phyloP scores from a whole-genome alignment of 2,113 vertebrate genomes.

The Gallinago undulata region DNA sequence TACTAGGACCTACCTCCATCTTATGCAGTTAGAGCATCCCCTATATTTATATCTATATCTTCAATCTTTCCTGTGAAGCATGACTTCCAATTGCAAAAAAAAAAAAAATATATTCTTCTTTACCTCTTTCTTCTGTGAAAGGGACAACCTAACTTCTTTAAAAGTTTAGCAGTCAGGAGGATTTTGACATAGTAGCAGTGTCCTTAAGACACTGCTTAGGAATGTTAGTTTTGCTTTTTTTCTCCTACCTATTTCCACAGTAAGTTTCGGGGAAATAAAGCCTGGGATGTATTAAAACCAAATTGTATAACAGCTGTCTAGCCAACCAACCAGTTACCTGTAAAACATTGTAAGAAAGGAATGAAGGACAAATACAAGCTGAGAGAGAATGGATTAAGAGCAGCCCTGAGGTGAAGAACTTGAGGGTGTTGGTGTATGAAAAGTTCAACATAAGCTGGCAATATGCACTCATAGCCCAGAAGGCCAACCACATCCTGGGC shows the following conservation, averaged over 20 bases:
- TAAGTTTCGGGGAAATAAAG: fast-evolving
- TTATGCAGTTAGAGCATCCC: background rate
- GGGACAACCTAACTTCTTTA: background rate
- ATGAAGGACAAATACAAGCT: background rate
- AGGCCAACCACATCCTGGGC: background rate
- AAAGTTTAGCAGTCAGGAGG: background rate
- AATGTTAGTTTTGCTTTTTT: background rate
- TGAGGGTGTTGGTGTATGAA: background rate
- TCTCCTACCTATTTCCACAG: background rate
- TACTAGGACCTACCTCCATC: background rate
- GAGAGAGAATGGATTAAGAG: background rate
- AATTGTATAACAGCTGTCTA: background rate
- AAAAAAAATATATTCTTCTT: background rate
- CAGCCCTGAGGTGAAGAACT: background rate
- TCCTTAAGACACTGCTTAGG: background rate
- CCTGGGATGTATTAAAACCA: background rate
- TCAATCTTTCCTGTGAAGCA: background rate
- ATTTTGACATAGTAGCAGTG: background rate
- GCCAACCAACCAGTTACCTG: background rate
- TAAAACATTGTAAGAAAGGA: background rate
- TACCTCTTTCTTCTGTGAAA: background rate
- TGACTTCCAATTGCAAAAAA: background rate
- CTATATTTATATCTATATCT: background rate
- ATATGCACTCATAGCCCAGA: background rate
- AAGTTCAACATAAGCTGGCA: background rate